Evolutionary conservation across 2,888 invertebrate species (phyloP).

Genomic region (Polia nebulosa): DNA sequence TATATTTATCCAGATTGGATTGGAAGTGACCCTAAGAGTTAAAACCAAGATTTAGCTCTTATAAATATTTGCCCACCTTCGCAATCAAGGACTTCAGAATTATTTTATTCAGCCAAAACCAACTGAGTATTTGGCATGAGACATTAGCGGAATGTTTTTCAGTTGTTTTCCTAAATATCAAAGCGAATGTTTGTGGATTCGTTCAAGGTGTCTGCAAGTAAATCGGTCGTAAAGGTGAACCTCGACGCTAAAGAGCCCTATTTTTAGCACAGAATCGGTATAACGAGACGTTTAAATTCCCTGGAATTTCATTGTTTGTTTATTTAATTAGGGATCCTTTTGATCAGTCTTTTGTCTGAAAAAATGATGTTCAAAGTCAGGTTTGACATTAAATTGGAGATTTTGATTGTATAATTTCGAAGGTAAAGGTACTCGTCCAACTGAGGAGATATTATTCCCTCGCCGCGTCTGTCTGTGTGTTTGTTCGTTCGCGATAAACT

Average conservation of each 20-base stretch:
- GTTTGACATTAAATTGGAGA: conserved; percentile 8
- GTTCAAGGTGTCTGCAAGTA: conserved; percentile 50
- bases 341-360: conserved; percentile 39
- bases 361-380: conserved; percentile 10
- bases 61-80: conserved; percentile 40
- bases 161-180: conserved; percentile 54
- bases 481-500: no score
- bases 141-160: conserved; percentile 7
- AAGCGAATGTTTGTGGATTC: conserved; percentile 40
- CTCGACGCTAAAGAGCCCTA: conserved; percentile 39
- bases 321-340: conserved; percentile 43
- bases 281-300: conserved; percentile 9
- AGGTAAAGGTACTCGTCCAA: not conserved
- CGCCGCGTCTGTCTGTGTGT: no score
- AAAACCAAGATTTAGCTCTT: not conserved
- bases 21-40: not conserved
- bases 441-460: not conserved
- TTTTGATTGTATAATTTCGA: conserved; percentile 2
- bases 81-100: conserved; percentile 22
- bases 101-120: conserved; percentile 50
- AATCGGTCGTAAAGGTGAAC: conserved; percentile 50
- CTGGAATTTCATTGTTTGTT: conserved; percentile 40
- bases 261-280: conserved; percentile 34
- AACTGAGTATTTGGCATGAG: conserved; percentile 45
- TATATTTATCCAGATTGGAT: no score